Evolutionary conservation across 2,888 invertebrate species (phyloP).

Genomic region (Euzophera pinguis): DNA sequence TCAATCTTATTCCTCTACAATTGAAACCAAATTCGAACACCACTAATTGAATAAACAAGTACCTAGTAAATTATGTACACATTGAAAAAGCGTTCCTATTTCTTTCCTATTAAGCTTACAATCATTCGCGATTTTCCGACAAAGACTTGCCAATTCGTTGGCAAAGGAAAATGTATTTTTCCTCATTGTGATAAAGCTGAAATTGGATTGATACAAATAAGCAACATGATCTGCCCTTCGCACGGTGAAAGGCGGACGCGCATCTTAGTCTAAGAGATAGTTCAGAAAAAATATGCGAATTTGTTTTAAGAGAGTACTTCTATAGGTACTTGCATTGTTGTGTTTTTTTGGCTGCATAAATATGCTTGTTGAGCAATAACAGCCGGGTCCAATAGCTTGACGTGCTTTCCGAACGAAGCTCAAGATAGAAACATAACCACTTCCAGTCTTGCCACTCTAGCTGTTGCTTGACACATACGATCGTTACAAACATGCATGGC

Average conservation of each 20-base stretch:
- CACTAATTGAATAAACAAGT: not conserved
- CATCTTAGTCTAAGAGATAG: slow-evolving; percentile 13
- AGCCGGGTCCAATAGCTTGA: too few relatives aligned
- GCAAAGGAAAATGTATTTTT: not conserved
- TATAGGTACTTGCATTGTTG: too few relatives aligned
- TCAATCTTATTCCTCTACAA: not conserved
- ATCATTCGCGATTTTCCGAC: not conserved
- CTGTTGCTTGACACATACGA: too few relatives aligned
- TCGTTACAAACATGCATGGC: too few relatives aligned
- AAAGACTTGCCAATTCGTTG: not conserved
- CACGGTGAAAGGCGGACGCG: slow-evolving; percentile 18
- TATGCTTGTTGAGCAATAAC: too few relatives aligned
- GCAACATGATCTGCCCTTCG: slow-evolving; percentile 20
- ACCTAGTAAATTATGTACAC: not conserved
- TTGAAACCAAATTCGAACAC: not conserved
- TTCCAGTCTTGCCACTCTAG: too few relatives aligned
- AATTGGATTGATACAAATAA: not conserved
- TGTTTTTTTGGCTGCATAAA: too few relatives aligned
- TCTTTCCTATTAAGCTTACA: not conserved
- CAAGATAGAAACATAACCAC: too few relatives aligned
- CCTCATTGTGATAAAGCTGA: not conserved
- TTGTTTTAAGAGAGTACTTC: not conserved
- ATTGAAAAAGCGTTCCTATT: not conserved
- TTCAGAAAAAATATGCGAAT: not conserved
- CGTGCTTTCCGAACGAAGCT: too few relatives aligned